A percentile compares a stretch with the other conserved stretches of the same genome.
phyloP scores from a whole-genome alignment of 2,797 vertebrate genomes.

The Argentina silus region DNA sequence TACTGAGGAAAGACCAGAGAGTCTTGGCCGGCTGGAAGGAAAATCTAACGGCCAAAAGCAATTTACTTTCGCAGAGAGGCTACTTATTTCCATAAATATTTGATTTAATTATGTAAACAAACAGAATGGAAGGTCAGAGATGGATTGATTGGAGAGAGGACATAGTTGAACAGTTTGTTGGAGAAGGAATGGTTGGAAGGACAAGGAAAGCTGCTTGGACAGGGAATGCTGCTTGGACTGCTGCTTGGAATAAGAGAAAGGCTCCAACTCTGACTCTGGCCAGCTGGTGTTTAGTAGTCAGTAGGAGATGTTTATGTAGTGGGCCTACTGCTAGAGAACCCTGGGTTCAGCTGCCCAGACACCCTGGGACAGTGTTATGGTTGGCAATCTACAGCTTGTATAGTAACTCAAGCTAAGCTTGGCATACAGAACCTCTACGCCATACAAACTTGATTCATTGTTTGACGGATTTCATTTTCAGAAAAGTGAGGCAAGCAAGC shows the following conservation, averaged over 20 bases:
- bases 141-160: slow-evolving; percentile 7
- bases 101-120: slow-evolving; percentile 70
- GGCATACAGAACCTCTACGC: background rate
- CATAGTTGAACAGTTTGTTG: background rate
- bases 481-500: too few species aligned
- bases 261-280: slow-evolving; percentile 15
- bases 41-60: slow-evolving; percentile 56
- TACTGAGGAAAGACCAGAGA: slow-evolving; percentile 50
- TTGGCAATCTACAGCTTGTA: slow-evolving; percentile 30
- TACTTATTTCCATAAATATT: slow-evolving; percentile 68
- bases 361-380: slow-evolving; percentile 22
- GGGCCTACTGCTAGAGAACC: slow-evolving; percentile 26
- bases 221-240: slow-evolving; percentile 14
- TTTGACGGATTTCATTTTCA: too few species aligned
- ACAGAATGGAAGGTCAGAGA: slow-evolving; percentile 35
- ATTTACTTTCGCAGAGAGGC: slow-evolving; percentile 55
- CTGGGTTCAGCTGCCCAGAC: slow-evolving; percentile 19
- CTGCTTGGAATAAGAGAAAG: slow-evolving; percentile 22
- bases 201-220: background rate
- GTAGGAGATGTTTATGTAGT: slow-evolving; percentile 37
- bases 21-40: slow-evolving; percentile 54
- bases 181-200: slow-evolving; percentile 10
- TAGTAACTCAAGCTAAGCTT: slow-evolving; percentile 21
- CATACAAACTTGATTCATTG: too few species aligned
- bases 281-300: slow-evolving; percentile 43